Base-by-base conservation (phyloP, 1,140 invertebrate genomes). In the Brachionus manjavacas region DNA sequence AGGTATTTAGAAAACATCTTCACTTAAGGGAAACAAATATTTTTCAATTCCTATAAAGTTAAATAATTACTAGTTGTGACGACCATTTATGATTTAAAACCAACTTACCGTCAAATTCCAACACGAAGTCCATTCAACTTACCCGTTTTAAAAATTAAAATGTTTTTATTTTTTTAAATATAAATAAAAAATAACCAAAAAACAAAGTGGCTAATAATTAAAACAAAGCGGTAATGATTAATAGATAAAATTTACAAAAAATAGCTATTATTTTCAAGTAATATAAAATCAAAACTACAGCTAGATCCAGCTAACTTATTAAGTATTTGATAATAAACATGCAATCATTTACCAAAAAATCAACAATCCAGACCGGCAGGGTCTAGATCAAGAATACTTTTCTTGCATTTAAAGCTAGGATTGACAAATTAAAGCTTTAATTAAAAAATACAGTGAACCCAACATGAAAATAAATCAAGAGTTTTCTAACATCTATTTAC, bases 191-290 rank as follows among this genome's bases (percentile, higher is more conserved):
- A 31, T 31, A 68, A 68, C 25, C 25, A 7, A 66, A 66, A 31
- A 28, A 68, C 25, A 68, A 68, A 68, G 66, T 68, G 66, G 31
- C 66, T 68, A 68, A 31, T 68, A 68, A 68, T 72, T 16, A 72
- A 41, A 72, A 72, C 35, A 72, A 72, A 72, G 68, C 68, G 31
- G 31, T 39, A 41, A 39, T 39, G 68, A 39, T 72, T 39, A 72
- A 41, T 39, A 72, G 28, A 72, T 20, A 72, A 72, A 72, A 16
- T 72, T 72, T 16, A 72, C 66, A 68, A 68, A 68, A 72, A 72
- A 72, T 72, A 72, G 68, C 68, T 72, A 72, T 72, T 72, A 72
- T 72, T 72, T 41, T 16, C 20, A 72, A 39, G n/a, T 41, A 39
- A 39, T 39, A 43, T n/a, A 72, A 39, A 35, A 72, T 72, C 9